Evolutionary conservation across 2,888 invertebrate genomes (phyloP).

Genomic region (Sicus ferrugineus): DNA sequence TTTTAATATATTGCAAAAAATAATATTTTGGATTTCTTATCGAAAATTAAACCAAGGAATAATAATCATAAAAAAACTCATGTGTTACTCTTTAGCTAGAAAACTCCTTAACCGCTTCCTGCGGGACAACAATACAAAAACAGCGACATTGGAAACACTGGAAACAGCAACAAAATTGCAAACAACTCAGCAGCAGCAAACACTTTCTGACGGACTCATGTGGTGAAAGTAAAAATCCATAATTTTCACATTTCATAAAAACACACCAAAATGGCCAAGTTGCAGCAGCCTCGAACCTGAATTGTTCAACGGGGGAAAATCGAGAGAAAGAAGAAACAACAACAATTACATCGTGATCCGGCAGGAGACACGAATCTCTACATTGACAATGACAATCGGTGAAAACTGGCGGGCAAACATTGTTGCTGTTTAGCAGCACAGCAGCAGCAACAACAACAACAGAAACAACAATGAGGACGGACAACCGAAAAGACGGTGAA

Average conservation of each 20-base stretch:
- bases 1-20: too few relatives aligned
- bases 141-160: too few relatives aligned
- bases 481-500: constrained; percentile 11
- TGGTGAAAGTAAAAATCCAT: constrained; percentile 61
- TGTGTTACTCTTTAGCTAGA: too few relatives aligned
- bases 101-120: too few relatives aligned
- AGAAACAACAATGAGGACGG: not conserved
- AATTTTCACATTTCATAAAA: constrained; percentile 48
- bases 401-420: constrained; percentile 13
- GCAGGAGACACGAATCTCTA: too few relatives aligned
- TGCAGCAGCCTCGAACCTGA: constrained; percentile 17
- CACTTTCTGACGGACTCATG: constrained; percentile 45
- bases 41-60: too few relatives aligned
- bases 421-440: too few relatives aligned
- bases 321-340: constrained; percentile 15
- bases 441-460: constrained; percentile 14
- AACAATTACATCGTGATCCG: not conserved
- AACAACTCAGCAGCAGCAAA: constrained; percentile 4
- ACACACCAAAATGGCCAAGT: constrained; percentile 45
- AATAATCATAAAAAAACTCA: too few relatives aligned
- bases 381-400: constrained; percentile 35
- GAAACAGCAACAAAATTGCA: not conserved
- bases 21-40: too few relatives aligned
- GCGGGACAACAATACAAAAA: too few relatives aligned
- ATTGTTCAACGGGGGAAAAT: constrained; percentile 41